Evolutionary conservation across 2,797 vertebrate genomes (phyloP).

Genomic region (Rhinella marina): DNA sequence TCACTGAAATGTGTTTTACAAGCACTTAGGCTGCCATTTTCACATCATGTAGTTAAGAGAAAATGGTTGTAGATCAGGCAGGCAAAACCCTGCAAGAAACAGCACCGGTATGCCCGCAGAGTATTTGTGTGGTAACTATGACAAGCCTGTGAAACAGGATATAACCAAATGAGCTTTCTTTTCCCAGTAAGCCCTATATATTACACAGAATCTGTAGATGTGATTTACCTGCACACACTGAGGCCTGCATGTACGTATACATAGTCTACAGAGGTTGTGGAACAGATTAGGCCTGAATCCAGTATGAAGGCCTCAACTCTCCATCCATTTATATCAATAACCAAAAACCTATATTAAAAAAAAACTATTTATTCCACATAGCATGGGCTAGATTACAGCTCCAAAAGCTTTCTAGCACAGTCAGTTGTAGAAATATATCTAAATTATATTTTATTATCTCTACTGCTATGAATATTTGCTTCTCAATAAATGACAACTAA

Average conservation of each 20-base stretch:
- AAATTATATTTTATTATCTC: no score
- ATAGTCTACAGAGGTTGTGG: not conserved
- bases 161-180: slow-evolving; percentile 45
- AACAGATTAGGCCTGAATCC: not conserved
- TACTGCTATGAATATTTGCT: no score
- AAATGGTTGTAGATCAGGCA: slow-evolving; percentile 32
- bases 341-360: not conserved
- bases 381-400: no score
- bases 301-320: not conserved
- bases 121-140: slow-evolving; percentile 50
- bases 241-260: not conserved
- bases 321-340: not conserved
- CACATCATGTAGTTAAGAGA: slow-evolving; percentile 14
- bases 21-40: slow-evolving; percentile 12
- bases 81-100: slow-evolving; percentile 8
- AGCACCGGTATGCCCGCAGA: slow-evolving; percentile 11
- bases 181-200: slow-evolving; percentile 13
- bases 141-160: slow-evolving; percentile 53
- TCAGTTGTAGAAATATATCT: no score
- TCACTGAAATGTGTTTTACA: slow-evolving; percentile 5
- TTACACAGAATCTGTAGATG: slow-evolving; percentile 15
- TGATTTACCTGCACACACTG: not conserved
- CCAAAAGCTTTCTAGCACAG: no score
- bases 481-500: no score
- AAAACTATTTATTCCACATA: no score